Conservation (phyloP, 2,888 invertebrate species). For the Cataglyphis livida region DNA sequence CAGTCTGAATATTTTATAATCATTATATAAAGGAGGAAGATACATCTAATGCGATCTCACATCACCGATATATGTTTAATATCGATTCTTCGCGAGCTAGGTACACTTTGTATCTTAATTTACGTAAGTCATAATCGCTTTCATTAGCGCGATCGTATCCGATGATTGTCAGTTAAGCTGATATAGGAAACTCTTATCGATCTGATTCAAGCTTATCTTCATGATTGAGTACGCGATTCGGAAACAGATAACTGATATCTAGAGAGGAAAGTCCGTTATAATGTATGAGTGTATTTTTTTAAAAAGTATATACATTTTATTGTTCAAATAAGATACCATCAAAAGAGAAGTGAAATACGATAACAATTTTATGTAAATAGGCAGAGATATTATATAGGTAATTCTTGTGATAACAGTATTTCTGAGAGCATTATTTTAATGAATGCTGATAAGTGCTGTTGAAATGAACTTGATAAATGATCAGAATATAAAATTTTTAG, state of each 20-base stretch:
- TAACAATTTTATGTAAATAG: conserved; percentile 11
- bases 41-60: conserved; percentile 37
- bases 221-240: conserved; percentile 52
- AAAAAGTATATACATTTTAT: background rate
- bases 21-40: conserved; percentile 29
- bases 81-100: background rate
- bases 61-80: conserved; percentile 32
- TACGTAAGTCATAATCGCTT: conserved; percentile 48
- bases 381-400: background rate
- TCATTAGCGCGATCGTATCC: conserved; percentile 46
- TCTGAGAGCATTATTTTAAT: background rate
- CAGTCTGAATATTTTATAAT: background rate
- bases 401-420: background rate
- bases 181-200: conserved; percentile 25
- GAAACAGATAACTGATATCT: conserved; percentile 33
- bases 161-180: conserved; percentile 27
- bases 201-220: conserved; percentile 33
- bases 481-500: background rate
- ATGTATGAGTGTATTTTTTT: background rate
- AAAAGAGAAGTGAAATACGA: background rate
- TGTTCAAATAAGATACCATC: background rate
- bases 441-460: background rate
- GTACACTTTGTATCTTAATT: conserved; percentile 52
- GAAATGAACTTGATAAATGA: background rate
- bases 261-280: conserved; percentile 8